A percentile compares a stretch with the other conserved stretches of the same genome.
phyloP scores from a whole-genome alignment of 2,113 vertebrate genomes.

The Terrapene triunguis region DNA sequence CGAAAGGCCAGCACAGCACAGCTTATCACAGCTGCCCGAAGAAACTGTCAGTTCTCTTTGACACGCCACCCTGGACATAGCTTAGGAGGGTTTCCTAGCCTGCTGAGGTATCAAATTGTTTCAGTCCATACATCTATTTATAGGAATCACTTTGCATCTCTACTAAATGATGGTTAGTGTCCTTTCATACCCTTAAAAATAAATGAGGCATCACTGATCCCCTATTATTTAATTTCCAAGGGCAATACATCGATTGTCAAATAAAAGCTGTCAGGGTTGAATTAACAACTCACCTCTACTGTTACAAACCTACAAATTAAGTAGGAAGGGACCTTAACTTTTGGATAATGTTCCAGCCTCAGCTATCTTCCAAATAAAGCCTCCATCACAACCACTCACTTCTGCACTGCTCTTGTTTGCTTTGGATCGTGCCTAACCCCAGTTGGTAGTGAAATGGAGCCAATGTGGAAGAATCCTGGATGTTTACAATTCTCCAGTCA shows the following conservation, averaged over 20 bases:
- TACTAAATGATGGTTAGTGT: not conserved
- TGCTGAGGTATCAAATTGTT: fast-evolving
- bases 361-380: not conserved
- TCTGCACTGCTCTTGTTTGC: not conserved
- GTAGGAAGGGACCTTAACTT: slow-evolving; percentile 4
- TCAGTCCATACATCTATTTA: not conserved
- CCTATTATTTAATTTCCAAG: slow-evolving; percentile 53
- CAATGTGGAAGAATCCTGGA: fast-evolving
- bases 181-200: slow-evolving; percentile 40
- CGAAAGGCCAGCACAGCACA: not conserved
- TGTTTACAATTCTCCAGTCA: not conserved
- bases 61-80: not conserved
- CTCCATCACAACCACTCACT: not conserved
- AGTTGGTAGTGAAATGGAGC: slow-evolving; percentile 1
- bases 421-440: not conserved
- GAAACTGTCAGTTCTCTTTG: not conserved
- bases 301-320: slow-evolving; percentile 42
- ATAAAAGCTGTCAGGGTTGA: slow-evolving; percentile 34
- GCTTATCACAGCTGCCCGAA: not conserved
- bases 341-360: not conserved
- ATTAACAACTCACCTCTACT: slow-evolving; percentile 21
- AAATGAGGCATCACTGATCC: slow-evolving; percentile 1
- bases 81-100: not conserved
- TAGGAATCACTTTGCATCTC: not conserved
- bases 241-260: not conserved